Percentiles rank a stretch among this genome's conserved stretches.
Conservation (phyloP, 2,113 vertebrate species). For the Mugil cephalus region DNA sequence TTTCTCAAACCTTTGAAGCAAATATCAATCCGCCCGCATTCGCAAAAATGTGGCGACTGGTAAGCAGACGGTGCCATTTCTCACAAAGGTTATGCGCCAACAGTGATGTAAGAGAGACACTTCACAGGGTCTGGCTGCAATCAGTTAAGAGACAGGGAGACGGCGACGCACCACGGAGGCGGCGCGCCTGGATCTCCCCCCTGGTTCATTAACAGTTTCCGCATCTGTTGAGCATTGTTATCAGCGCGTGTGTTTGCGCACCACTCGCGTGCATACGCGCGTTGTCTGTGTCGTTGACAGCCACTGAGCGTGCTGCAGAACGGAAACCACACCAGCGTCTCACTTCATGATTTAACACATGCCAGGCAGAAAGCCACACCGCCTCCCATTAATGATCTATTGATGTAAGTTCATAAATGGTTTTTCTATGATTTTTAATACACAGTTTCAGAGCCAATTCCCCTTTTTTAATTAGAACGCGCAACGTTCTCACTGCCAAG, state of each 20-base stretch:
- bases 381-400: slow-evolving; percentile 8
- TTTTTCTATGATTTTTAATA: too few species aligned
- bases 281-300: not conserved
- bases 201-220: slow-evolving; percentile 52
- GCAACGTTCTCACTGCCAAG: not conserved
- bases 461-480: too few species aligned
- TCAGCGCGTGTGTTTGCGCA: slow-evolving; percentile 28
- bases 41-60: not conserved
- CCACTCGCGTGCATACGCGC: not conserved
- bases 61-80: slow-evolving; percentile 9
- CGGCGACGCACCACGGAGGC: slow-evolving; percentile 16
- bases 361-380: not conserved
- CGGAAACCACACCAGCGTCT: slow-evolving; percentile 15
- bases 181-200: slow-evolving; percentile 24
- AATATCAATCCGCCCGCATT: slow-evolving; percentile 1
- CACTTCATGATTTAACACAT: slow-evolving; percentile 27
- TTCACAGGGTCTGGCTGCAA: slow-evolving; percentile 5
- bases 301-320: slow-evolving; percentile 23
- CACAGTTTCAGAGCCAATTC: too few species aligned
- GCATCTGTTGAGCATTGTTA: slow-evolving; percentile 52
- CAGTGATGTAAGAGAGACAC: slow-evolving; percentile 26
- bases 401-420: too few species aligned
- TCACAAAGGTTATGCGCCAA: not conserved
- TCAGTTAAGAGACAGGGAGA: slow-evolving; percentile 8
- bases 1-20: too few species aligned